A percentile compares a stretch with the other conserved stretches of the same genome.
phyloP scores from a whole-genome alignment of 1,140 invertebrate species.

The Popillia japonica region DNA sequence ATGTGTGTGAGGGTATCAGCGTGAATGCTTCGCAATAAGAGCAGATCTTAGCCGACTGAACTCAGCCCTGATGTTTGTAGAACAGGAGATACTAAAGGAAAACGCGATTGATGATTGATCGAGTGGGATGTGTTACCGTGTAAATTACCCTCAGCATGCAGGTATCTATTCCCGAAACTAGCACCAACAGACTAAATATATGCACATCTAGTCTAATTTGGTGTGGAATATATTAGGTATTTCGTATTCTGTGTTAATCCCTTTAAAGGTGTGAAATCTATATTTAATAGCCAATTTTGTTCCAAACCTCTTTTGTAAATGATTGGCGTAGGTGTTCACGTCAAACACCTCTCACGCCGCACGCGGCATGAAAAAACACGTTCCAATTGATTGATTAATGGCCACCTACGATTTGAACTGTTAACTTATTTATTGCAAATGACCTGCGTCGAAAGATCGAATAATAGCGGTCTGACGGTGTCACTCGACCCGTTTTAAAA shows the following conservation, averaged over 20 bases:
- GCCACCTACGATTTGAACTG: neutral
- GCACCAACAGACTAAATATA: too few species aligned
- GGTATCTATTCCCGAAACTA: too few species aligned
- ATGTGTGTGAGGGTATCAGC: too few species aligned
- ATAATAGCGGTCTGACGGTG: conserved; percentile 22
- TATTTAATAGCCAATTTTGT: neutral
- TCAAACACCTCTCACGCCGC: too few species aligned
- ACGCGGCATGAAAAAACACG: neutral
- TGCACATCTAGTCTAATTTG: too few species aligned
- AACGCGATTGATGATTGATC: neutral
- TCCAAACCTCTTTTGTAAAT: neutral
- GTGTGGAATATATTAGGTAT: too few species aligned
- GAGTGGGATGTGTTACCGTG: neutral
- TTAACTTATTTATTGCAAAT: conserved; percentile 21
- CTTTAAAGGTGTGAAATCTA: too few species aligned
- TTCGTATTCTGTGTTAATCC: too few species aligned
- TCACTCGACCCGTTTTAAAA: conserved; percentile 9
- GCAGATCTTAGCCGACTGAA: too few species aligned
- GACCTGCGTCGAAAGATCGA: conserved; percentile 3
- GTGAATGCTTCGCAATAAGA: too few species aligned
- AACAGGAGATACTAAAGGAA: neutral
- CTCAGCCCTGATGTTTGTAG: neutral
- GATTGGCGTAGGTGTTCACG: neutral
- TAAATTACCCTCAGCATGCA: too few species aligned
- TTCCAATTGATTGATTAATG: conserved; percentile 10